Evolutionary conservation across 2,797 vertebrate species (phyloP).

Genomic region (Coreius guichenoti): DNA sequence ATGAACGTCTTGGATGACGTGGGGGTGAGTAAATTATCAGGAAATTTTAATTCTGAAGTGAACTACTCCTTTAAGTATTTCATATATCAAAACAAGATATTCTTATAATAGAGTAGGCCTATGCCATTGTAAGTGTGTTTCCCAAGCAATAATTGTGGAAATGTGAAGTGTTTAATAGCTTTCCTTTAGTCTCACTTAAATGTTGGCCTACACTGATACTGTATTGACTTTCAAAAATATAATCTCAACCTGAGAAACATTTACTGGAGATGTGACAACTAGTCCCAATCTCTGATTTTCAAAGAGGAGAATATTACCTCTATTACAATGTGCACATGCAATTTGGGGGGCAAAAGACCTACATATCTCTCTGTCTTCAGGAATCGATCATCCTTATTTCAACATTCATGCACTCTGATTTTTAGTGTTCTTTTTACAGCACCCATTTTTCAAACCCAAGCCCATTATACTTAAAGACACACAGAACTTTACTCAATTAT

Average conservation of each 20-base stretch:
- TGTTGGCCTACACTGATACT: background rate
- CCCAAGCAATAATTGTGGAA: background rate
- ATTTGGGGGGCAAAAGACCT: background rate
- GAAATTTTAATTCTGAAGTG: no score
- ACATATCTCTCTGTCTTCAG: background rate
- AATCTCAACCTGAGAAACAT: conserved; percentile 1
- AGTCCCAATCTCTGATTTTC: background rate
- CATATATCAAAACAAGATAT: background rate
- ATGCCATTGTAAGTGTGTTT: background rate
- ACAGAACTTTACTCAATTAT: background rate
- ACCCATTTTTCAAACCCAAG: background rate
- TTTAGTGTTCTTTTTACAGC: conserved; percentile 14
- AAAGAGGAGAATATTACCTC: background rate
- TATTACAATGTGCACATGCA: background rate
- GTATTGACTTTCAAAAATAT: background rate
- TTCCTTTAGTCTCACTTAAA: background rate
- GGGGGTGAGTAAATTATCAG: no score
- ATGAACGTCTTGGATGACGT: no score
- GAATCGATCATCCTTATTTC: background rate
- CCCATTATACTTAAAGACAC: background rate
- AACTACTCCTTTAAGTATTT: no score
- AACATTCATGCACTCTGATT: background rate
- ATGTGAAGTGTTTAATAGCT: background rate
- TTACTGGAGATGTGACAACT: background rate
- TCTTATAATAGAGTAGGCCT: background rate